Evolutionary conservation across 2,113 vertebrate species (phyloP).

Genomic region (Meleagris gallopavo): DNA sequence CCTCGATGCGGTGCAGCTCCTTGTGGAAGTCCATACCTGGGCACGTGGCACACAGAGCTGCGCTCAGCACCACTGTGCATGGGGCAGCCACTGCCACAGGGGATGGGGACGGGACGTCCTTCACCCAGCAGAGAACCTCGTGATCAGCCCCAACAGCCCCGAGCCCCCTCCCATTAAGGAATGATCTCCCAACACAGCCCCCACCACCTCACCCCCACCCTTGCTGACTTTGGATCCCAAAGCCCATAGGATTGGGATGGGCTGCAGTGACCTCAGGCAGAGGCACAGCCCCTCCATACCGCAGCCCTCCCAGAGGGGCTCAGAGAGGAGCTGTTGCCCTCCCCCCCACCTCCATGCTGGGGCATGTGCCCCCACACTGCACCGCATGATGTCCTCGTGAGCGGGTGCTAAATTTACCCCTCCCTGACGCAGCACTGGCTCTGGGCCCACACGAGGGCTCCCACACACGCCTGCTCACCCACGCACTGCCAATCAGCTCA

Average conservation of each 20-base stretch:
- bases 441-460: not conserved
- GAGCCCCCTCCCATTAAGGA: rapidly evolving
- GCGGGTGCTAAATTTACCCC: conserved; percentile 53
- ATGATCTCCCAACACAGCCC: rapidly evolving
- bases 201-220: rapidly evolving
- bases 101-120: not conserved
- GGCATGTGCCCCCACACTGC: rapidly evolving
- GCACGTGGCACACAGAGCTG: rapidly evolving
- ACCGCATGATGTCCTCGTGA: not conserved
- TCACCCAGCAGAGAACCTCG: rapidly evolving
- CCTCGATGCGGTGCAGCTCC: conserved; percentile 85
- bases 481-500: not conserved
- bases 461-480: conserved; percentile 30
- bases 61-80: rapidly evolving
- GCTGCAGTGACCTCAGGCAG: not conserved
- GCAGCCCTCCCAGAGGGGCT: rapidly evolving
- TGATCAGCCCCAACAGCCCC: not conserved
- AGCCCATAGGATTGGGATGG: rapidly evolving
- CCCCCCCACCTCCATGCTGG: rapidly evolving
- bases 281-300: rapidly evolving
- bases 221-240: rapidly evolving
- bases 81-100: rapidly evolving
- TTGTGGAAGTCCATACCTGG: conserved; percentile 91
- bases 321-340: not conserved
- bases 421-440: conserved; percentile 38